Base-by-base conservation (phyloP, 2,797 vertebrate species). In the Tarsius wallacei region DNA sequence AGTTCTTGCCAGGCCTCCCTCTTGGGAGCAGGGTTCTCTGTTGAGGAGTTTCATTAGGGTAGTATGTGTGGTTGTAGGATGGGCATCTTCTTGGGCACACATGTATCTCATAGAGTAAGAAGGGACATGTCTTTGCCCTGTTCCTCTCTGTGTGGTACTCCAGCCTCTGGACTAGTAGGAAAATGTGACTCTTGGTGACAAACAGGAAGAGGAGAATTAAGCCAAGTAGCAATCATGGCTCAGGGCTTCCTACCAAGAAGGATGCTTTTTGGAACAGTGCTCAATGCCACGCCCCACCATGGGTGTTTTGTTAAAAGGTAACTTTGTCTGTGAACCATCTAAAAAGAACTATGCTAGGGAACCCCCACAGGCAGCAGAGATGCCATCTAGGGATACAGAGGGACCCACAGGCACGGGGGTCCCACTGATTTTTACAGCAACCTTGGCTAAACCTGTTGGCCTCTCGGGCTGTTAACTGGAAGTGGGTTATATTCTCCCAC, bases 171-270 rank as follows among this genome's bases (percentile, higher is more conserved):
- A 71, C 55, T 82, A 22, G 85, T 84, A 36, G 42, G 57, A 31
- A 84, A 83, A 68, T 91, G 55, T 78, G 47, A 94, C 91, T 91
- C 63, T 97, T 90, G 88, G 73, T 96, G 76, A 70, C 26, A 84
- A 33, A 31, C 76, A 89, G 85, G 53, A 96, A 87, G 24, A 19
- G 64, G 33, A 92, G 15, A 7, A 74, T 28, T 85, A 61, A 84
- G 24, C 71, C 31, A 91, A 70, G 51, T 31, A 95, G 80, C 16
- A 70, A 51, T 66, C 64, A 59, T 53, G 33, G 24, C 85, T 86
- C 28, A 90, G 53, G 22, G 42, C 55, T 81, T 96, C 51, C 36
- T 24, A 49, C 66, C 31, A 55, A 74, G 73, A 93, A 28, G 22
- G 3, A 57, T 57, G 33, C 57, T 91, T 91, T 92, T 70, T 81